Conservation (phyloP, 2,888 invertebrate genomes). For the Piscicola geometra region DNA sequence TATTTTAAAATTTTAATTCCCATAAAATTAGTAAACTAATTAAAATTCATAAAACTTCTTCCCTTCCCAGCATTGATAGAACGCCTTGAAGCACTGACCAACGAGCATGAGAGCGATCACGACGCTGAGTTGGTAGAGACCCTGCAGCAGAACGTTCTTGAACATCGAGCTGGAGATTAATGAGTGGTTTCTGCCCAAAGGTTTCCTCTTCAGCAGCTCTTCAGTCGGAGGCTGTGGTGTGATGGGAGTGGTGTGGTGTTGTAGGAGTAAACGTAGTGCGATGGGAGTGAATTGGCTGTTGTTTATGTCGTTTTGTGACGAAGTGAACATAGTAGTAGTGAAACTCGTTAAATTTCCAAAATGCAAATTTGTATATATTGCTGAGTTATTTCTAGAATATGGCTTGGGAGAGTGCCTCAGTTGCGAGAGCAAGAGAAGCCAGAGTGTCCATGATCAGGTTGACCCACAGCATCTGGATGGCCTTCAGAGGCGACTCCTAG, state of each 20-base stretch:
- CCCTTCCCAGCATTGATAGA: neutral
- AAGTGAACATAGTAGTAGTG: too few species aligned
- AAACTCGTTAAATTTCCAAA: too few species aligned
- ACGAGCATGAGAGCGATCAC: conserved; percentile 70
- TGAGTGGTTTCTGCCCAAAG: conserved; percentile 95
- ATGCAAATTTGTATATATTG: too few species aligned
- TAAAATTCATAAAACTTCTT: too few species aligned
- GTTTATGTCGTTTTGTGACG: too few species aligned
- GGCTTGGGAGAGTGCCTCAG: too few species aligned
- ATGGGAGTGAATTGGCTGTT: too few species aligned
- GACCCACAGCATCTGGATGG: conserved; percentile 99
- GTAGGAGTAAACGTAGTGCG: too few species aligned
- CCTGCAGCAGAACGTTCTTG: conserved; percentile 98
- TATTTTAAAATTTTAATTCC: too few species aligned
- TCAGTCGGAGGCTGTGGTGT: conserved; percentile 67
- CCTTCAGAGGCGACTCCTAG: conserved; percentile 94
- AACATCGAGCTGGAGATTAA: conserved; percentile 95
- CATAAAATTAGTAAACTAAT: too few species aligned
- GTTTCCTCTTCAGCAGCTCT: conserved; percentile 84
- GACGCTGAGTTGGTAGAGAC: conserved; percentile 87
- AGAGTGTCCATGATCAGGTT: conserved; percentile 98
- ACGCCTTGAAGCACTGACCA: neutral
- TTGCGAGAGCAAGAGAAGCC: conserved; percentile 91
- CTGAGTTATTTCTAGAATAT: too few species aligned
- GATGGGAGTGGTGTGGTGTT: too few species aligned